phyloP scores from a whole-genome alignment of 2,888 invertebrate species.

The Podotricha telesiphe region DNA sequence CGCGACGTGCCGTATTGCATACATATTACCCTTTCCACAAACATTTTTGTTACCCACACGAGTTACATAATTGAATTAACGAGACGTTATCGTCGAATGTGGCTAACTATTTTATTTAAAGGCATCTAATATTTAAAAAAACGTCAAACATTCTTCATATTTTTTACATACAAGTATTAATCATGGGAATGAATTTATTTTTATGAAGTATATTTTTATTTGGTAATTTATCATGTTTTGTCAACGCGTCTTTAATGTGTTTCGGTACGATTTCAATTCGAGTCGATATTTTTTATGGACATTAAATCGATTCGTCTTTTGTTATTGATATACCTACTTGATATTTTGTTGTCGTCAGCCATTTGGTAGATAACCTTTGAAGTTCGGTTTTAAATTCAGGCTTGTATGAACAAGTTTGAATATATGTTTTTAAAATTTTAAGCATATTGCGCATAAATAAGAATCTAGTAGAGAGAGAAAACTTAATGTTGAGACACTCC shows the following conservation, averaged over 20 bases:
- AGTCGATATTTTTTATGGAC: constrained; percentile 38
- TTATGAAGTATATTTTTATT: constrained; percentile 63
- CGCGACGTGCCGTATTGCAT: background rate
- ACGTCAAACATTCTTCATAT: constrained; percentile 50
- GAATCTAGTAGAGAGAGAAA: too few relatives aligned
- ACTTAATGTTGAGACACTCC: too few relatives aligned
- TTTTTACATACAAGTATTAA: constrained; percentile 61
- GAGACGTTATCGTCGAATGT: constrained; percentile 47
- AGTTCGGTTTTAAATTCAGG: background rate
- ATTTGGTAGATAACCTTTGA: background rate
- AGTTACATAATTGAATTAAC: constrained; percentile 26
- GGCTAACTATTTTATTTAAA: constrained; percentile 54
- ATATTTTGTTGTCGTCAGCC: constrained; percentile 21
- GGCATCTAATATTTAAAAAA: constrained; percentile 47
- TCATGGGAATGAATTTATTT: constrained; percentile 64
- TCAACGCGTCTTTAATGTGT: constrained; percentile 58
- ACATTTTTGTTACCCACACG: background rate
- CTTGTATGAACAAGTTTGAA: too few relatives aligned
- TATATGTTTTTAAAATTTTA: too few relatives aligned
- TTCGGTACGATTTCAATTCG: constrained; percentile 37
- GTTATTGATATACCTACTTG: constrained; percentile 29
- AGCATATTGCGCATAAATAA: too few relatives aligned
- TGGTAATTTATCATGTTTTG: constrained; percentile 69
- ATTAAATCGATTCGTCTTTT: constrained; percentile 32
- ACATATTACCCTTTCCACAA: background rate